Percentiles rank a stretch among this genome's conserved stretches.
Evolutionary conservation across 2,113 vertebrate genomes (phyloP).

Genomic region (Sula dactylatra): DNA sequence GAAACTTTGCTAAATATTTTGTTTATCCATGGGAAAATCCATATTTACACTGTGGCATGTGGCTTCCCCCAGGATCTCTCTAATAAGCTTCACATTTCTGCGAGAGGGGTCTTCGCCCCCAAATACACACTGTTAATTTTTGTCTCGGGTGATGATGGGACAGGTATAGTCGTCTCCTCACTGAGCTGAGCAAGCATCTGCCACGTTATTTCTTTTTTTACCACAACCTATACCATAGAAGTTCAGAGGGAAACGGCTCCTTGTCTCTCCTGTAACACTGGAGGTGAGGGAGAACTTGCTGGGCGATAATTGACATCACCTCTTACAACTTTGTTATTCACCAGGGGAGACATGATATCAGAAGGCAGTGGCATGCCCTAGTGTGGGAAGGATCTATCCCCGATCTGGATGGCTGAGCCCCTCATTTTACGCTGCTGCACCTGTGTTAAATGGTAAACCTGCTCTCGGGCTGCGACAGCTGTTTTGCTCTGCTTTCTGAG

Average conservation of each 20-base stretch:
- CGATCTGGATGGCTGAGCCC: background rate
- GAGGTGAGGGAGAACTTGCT: background rate
- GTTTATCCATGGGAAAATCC: background rate
- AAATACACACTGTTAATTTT: background rate
- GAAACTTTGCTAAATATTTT: background rate
- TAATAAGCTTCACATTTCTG: background rate
- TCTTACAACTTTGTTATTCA: background rate
- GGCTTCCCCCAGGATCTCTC: background rate
- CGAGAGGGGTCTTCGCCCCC: background rate
- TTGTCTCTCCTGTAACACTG: background rate
- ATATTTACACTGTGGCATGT: background rate
- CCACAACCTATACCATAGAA: background rate
- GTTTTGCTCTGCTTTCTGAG: background rate
- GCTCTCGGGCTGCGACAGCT: background rate
- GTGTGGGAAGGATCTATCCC: background rate
- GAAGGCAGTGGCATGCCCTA: background rate
- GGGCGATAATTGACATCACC: background rate
- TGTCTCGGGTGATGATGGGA: background rate
- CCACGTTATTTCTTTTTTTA: background rate
- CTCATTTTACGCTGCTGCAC: background rate
- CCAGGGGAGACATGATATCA: too few species aligned
- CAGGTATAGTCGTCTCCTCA: background rate
- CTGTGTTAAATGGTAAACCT: background rate
- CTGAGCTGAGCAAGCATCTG: background rate
- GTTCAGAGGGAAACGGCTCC: background rate